Conservation (phyloP, 2,113 vertebrate genomes). For the Centropus bengalensis region DNA sequence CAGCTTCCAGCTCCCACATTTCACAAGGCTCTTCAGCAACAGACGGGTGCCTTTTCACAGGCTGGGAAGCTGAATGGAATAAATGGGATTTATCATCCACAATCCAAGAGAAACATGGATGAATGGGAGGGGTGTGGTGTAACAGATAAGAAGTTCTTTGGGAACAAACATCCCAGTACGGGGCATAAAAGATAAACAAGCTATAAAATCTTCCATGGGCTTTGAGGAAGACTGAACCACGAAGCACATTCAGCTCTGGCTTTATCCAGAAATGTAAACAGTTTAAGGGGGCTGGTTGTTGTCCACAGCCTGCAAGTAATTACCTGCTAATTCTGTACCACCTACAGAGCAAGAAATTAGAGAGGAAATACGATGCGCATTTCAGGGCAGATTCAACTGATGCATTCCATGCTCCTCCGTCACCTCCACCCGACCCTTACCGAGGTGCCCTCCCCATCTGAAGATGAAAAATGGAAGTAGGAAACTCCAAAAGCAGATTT, state of each 20-base stretch:
- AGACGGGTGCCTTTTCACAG: neutral
- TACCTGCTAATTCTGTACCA: slow-evolving; percentile 56
- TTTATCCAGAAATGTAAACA: slow-evolving; percentile 63
- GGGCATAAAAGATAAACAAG: slow-evolving; percentile 30
- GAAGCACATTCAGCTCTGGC: slow-evolving; percentile 46
- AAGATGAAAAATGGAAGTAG: neutral
- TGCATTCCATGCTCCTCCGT: neutral
- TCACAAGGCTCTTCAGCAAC: neutral
- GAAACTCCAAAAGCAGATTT: neutral
- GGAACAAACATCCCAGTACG: slow-evolving; percentile 31
- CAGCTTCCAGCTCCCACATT: neutral
- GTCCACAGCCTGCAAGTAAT: slow-evolving; percentile 55
- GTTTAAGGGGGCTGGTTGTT: neutral
- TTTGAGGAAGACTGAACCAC: slow-evolving; percentile 31
- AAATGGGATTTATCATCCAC: neutral
- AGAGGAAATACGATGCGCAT: neutral
- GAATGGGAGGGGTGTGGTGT: neutral
- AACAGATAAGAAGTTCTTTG: neutral
- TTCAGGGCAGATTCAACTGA: neutral
- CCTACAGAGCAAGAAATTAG: slow-evolving; percentile 50
- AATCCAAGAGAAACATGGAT: neutral
- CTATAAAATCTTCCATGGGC: neutral
- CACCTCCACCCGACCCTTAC: neutral
- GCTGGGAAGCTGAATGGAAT: neutral
- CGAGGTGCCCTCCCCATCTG: neutral